Conservation (phyloP, 1,140 invertebrate genomes). For the Amphibalanus amphitrite region DNA sequence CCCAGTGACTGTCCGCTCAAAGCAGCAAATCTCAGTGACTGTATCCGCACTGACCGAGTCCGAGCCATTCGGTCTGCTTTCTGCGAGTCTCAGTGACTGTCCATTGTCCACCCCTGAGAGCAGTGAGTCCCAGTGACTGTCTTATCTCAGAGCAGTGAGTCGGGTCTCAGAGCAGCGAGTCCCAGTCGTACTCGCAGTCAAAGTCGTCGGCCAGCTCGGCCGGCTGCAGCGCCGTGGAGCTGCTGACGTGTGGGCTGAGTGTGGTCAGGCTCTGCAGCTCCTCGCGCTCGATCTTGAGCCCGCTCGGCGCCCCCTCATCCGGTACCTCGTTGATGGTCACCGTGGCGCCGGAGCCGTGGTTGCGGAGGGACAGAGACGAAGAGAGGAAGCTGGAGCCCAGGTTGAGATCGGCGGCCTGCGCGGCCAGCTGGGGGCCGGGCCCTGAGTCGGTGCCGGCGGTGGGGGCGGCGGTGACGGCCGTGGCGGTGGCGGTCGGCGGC, state of each 20-base stretch:
- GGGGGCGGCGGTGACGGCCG: too few relatives aligned
- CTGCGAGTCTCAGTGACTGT: too few relatives aligned
- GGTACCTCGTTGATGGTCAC: background rate
- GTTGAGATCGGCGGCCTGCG: background rate
- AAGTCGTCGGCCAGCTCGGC: background rate
- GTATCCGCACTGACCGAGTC: too few relatives aligned
- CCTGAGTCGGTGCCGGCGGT: background rate
- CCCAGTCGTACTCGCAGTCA: background rate
- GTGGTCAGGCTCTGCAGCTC: background rate
- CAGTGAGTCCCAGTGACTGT: too few relatives aligned
- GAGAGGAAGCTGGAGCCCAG: background rate
- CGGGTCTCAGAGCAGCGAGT: conserved; percentile 1
- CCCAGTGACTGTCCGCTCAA: too few relatives aligned
- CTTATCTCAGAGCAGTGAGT: too few relatives aligned
- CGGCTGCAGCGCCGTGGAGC: background rate
- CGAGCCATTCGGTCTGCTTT: too few relatives aligned
- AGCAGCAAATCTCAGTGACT: too few relatives aligned
- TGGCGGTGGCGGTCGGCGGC: too few relatives aligned
- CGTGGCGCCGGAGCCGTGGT: background rate
- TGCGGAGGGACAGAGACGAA: background rate
- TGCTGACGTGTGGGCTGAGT: background rate
- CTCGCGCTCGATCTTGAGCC: background rate
- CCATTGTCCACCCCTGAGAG: too few relatives aligned
- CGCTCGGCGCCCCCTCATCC: background rate
- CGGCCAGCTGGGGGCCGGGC: background rate